These are phyloP conservation scores for Limanda limanda DNA, from an alignment of 2,113 vertebrate species.

Conservation along the genomic window DNA sequence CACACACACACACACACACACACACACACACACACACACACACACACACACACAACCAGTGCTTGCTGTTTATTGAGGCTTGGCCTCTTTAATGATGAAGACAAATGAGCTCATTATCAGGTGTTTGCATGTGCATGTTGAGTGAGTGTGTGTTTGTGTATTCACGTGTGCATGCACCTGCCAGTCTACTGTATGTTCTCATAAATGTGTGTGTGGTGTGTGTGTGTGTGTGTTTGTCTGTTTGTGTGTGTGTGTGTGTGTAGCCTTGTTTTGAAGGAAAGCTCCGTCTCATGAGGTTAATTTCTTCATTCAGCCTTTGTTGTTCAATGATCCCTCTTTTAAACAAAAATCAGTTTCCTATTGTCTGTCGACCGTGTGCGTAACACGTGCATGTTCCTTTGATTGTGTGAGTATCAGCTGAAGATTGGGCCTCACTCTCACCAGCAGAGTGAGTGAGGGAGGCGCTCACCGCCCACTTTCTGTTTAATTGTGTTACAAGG, in stretches of 20 bases:
- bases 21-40: no score
- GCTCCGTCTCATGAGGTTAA: slow-evolving; percentile 63
- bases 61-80: slow-evolving; percentile 49
- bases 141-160: slow-evolving; percentile 3
- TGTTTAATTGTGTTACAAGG: slow-evolving; percentile 58
- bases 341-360: slow-evolving; percentile 4
- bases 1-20: no score
- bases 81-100: slow-evolving; percentile 71
- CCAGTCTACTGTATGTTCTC: not conserved
- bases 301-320: slow-evolving; percentile 55
- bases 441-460: slow-evolving; percentile 1
- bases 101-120: slow-evolving; percentile 71
- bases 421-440: slow-evolving; percentile 26
- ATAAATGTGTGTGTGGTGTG: not conserved
- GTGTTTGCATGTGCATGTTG: slow-evolving; percentile 34
- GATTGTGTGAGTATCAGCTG: slow-evolving; percentile 10
- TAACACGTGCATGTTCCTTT: not conserved
- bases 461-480: slow-evolving; percentile 27
- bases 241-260: not conserved
- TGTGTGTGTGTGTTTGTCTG: not conserved
- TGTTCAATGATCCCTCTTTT: slow-evolving; percentile 36
- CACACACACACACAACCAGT: not conserved
- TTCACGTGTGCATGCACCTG: not conserved
- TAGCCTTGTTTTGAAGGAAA: slow-evolving; percentile 16
- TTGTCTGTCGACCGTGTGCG: slow-evolving; percentile 15